phyloP scores from a whole-genome alignment of 2,113 vertebrate genomes.

The Nibea albiflora region DNA sequence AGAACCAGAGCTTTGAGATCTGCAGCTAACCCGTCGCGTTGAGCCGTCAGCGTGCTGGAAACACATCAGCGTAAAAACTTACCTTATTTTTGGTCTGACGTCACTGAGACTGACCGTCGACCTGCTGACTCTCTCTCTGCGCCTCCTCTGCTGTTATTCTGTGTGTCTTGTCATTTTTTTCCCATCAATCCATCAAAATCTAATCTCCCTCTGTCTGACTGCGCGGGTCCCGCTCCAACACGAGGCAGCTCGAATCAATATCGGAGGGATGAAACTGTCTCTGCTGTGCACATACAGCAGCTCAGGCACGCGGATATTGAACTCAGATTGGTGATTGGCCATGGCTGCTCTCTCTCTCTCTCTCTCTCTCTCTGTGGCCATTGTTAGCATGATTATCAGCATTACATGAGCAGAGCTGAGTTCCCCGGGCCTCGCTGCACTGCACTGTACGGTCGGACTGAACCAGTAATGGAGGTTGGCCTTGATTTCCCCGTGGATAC shows the following conservation, averaged over 20 bases:
- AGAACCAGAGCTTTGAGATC: background rate
- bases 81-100: slow-evolving; percentile 5
- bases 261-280: background rate
- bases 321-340: background rate
- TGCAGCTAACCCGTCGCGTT: background rate
- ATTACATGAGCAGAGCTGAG: slow-evolving; percentile 20
- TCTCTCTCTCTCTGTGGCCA: background rate
- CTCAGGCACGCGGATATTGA: slow-evolving; percentile 1
- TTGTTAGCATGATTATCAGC: slow-evolving; percentile 42
- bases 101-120: background rate
- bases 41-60: background rate
- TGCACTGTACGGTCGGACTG: background rate
- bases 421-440: background rate
- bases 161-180: background rate
- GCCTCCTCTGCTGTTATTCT: background rate
- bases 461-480: slow-evolving; percentile 26
- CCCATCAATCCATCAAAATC: slow-evolving; percentile 5
- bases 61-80: background rate
- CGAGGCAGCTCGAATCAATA: background rate
- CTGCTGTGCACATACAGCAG: background rate
- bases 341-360: background rate
- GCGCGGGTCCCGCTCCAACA: background rate
- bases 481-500: slow-evolving; percentile 66
- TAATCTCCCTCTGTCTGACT: background rate
- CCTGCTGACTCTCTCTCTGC: background rate